Evolutionary conservation across 2,797 vertebrate species (phyloP).

Genomic region (Amblyraja radiata): DNA sequence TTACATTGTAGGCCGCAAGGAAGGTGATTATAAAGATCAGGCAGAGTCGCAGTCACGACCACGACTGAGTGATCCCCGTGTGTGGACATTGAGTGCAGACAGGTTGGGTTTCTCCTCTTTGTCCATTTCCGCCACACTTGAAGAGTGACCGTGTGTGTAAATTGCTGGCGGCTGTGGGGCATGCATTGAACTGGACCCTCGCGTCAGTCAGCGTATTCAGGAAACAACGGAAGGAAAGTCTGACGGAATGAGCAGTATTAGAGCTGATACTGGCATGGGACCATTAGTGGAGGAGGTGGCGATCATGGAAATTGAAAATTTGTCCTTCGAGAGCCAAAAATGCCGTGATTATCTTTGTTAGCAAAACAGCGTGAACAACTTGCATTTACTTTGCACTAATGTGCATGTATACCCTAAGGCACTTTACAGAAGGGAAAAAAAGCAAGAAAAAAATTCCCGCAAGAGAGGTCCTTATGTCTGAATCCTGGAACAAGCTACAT

Average conservation of each 20-base stretch:
- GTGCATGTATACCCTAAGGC: not conserved
- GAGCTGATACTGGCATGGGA: too few relatives aligned
- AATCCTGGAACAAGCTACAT: not conserved
- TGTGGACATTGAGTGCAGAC: not conserved
- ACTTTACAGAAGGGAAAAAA: not conserved
- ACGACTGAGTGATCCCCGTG: not conserved
- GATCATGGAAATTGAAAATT: not conserved
- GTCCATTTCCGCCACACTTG: not conserved
- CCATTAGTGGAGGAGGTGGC: not conserved
- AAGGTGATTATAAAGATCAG: not conserved
- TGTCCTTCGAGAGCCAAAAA: not conserved
- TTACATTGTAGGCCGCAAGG: not conserved
- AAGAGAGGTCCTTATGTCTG: not conserved
- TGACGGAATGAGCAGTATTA: not conserved
- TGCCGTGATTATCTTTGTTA: not conserved
- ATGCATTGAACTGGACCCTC: not conserved
- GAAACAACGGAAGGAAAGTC: not conserved
- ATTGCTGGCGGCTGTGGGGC: not conserved
- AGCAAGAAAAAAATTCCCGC: not conserved
- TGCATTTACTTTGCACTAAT: not conserved
- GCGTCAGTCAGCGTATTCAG: not conserved
- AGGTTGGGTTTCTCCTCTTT: not conserved
- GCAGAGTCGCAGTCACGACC: too few relatives aligned
- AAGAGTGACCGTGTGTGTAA: not conserved
- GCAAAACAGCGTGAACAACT: not conserved